These are phyloP conservation scores for Penaeus japonicus DNA, from an alignment of 1,140 invertebrate species.

Conservation along the genomic window DNA sequence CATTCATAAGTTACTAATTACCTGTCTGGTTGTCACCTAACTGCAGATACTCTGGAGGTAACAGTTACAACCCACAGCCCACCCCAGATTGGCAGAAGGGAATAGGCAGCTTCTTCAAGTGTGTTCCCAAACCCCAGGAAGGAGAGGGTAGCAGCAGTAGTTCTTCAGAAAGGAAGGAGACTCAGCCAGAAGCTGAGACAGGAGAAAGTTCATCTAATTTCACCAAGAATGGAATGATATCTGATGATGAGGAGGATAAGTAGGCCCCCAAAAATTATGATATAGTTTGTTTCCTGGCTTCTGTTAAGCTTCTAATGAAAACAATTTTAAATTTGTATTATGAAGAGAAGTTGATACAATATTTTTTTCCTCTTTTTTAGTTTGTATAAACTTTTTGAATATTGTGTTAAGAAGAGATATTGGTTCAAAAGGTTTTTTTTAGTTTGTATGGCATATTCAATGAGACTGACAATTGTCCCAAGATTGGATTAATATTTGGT, in stretches of 20 bases:
- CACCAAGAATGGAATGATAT: conserved; percentile 29
- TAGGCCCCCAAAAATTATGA: neutral
- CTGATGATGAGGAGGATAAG: conserved; percentile 28
- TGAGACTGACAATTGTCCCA: too few species aligned
- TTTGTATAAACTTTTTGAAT: too few species aligned
- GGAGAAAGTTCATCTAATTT: neutral
- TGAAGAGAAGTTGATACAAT: too few species aligned
- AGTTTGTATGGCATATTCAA: too few species aligned
- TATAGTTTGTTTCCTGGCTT: neutral
- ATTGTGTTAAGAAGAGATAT: too few species aligned
- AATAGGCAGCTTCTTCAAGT: conserved; percentile 29
- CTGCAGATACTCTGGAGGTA: conserved; percentile 27
- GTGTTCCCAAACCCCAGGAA: neutral
- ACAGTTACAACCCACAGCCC: conserved; percentile 41
- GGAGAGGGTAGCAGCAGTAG: conserved; percentile 13
- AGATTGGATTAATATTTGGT: too few species aligned
- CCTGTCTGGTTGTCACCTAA: neutral
- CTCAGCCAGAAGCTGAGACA: neutral
- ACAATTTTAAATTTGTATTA: too few species aligned
- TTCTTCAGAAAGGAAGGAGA: neutral
- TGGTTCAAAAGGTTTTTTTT: too few species aligned
- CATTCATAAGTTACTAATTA: too few species aligned
- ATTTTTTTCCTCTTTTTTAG: too few species aligned
- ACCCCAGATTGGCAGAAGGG: conserved; percentile 41
- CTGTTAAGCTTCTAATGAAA: too few species aligned